Percentiles rank a stretch among this genome's conserved stretches.
Conservation (phyloP, 2,888 invertebrate genomes). For the Diarsia brunnea region DNA sequence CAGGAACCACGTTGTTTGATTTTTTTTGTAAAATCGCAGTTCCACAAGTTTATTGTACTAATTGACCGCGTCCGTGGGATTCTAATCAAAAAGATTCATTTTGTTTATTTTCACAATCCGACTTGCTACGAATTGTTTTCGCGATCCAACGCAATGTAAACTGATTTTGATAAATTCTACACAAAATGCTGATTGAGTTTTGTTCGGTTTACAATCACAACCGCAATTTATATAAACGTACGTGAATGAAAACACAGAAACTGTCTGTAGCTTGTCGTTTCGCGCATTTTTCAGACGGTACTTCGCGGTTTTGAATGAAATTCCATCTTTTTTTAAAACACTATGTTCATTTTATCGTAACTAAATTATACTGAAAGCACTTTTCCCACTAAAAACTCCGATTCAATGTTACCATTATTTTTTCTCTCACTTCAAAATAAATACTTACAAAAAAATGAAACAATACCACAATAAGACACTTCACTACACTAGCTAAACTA, state of each 20-base stretch:
- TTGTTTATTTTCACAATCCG: slow-evolving; percentile 39
- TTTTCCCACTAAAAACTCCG: slow-evolving; percentile 19
- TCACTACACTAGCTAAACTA: slow-evolving; percentile 68
- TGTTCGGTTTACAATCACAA: slow-evolving; percentile 25
- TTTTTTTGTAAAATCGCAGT: slow-evolving; percentile 29
- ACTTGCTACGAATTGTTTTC: slow-evolving; percentile 52
- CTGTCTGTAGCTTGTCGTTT: slow-evolving; percentile 1
- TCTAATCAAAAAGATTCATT: slow-evolving; percentile 10
- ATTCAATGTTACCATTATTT: background rate
- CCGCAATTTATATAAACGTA: slow-evolving; percentile 19
- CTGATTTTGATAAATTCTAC: slow-evolving; percentile 39
- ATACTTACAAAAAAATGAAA: slow-evolving; percentile 65
- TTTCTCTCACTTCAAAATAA: background rate
- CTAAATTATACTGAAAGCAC: slow-evolving; percentile 19
- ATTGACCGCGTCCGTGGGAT: slow-evolving; percentile 12
- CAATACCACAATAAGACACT: slow-evolving; percentile 69
- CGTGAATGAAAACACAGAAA: slow-evolving; percentile 27
- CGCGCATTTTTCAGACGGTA: slow-evolving; percentile 2
- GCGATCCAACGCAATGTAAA: slow-evolving; percentile 34
- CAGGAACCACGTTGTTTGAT: slow-evolving; percentile 21
- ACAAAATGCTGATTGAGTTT: slow-evolving; percentile 49
- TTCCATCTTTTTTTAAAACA: background rate
- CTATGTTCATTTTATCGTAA: background rate
- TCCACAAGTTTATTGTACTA: slow-evolving; percentile 10
- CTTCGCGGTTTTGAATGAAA: background rate